Base-by-base conservation (phyloP, 2,797 vertebrate genomes). In the Thunnus albacares region DNA sequence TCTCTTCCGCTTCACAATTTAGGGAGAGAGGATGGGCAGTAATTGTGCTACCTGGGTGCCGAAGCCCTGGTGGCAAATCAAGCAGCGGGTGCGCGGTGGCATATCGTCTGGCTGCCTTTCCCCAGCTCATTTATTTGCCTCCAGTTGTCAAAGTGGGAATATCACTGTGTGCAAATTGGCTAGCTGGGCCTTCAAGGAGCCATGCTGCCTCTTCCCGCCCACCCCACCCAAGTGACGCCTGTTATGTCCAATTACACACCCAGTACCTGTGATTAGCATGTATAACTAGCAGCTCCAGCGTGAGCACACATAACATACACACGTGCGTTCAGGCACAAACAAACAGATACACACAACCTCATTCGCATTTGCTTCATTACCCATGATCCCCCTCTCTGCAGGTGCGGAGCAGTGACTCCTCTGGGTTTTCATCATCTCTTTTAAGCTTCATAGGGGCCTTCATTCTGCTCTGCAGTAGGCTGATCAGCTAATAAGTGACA, bases 1-100 rank as follows among this genome's bases (percentile, higher is more conserved):
- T 96, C 95, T 93, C 94, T 94, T 96, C 94, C 93, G 89, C 93
- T 95, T 96, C 96, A 96, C 95, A 95, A 96, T 96, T 95, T 96
- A 94, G 89, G 91, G 88, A 89, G 87, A 89, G 90, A 81, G 80
- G 84, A 88, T 87, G 87, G 90, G 90, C 89, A 87, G 93, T 95
- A 95, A 95, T 94, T 95, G 94, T 93, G 92, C 93, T 93, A 92
- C 92, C 92, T 94, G 87, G 93, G 94, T 89, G 93, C 86, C 62
- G 71, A 86, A 90, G 91, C 91, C 91, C 93, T 88, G 87, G 84
- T 91, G 94, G 94, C 91, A 91, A 92, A 95, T 94, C 92, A 94
- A 93, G 94, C 84, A 78, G 86, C 79, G 89, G 89, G 85, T 81
- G 84, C 70, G 65, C 75, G 20, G 83, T 92, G 93, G 92, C 92